A percentile compares a stretch with the other conserved stretches of the same genome.
phyloP scores from a whole-genome alignment of 1,140 invertebrate genomes.

The Drosophila tsacasi region DNA sequence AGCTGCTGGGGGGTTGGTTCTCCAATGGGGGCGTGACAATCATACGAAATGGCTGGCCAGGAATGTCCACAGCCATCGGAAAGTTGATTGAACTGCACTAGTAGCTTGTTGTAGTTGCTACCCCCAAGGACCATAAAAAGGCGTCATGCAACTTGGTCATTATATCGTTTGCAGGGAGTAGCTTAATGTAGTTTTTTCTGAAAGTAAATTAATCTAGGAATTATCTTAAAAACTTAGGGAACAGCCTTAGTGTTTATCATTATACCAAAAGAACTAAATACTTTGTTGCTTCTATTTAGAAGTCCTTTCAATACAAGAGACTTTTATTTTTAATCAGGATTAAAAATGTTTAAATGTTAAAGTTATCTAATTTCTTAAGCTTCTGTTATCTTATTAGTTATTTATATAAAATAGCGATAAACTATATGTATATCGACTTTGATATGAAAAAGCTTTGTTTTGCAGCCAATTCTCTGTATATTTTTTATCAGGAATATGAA shows the following conservation, averaged over 20 bases:
- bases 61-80: neutral
- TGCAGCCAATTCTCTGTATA: too few relatives aligned
- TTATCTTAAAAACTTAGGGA: neutral
- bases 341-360: too few relatives aligned
- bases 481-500: too few relatives aligned
- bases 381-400: too few relatives aligned
- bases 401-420: too few relatives aligned
- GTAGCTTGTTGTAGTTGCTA: neutral
- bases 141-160: conserved; percentile 16
- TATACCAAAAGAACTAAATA: too few relatives aligned
- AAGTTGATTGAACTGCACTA: conserved; percentile 46
- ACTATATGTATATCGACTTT: too few relatives aligned
- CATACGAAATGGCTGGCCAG: conserved; percentile 1
- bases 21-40: conserved; percentile 23
- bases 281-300: too few relatives aligned
- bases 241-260: neutral
- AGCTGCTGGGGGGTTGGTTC: neutral
- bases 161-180: conserved; percentile 1
- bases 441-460: too few relatives aligned
- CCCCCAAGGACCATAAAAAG: neutral
- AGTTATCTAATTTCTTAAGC: too few relatives aligned
- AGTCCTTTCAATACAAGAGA: too few relatives aligned
- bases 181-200: neutral
- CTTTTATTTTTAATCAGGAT: too few relatives aligned
- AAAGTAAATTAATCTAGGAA: neutral